A percentile compares a stretch with the other conserved stretches of the same genome.
phyloP scores from a whole-genome alignment of 2,797 vertebrate species.

The Fistularia tabacaria region DNA sequence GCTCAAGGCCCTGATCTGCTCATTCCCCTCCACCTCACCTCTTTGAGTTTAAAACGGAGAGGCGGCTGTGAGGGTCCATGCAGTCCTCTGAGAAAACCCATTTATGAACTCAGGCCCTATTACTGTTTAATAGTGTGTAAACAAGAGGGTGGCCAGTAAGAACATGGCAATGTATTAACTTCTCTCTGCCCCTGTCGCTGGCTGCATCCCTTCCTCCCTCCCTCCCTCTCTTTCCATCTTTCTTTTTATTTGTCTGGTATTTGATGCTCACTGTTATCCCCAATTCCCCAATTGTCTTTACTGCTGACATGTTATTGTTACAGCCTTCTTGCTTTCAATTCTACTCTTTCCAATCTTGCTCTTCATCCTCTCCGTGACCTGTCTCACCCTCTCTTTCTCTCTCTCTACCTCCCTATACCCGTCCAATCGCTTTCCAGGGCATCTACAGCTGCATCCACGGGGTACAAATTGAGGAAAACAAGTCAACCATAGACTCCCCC shows the following conservation, averaged over 20 bases:
- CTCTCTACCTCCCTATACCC: slow-evolving; percentile 3
- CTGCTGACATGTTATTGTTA: slow-evolving; percentile 24
- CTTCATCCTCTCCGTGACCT: slow-evolving; percentile 11
- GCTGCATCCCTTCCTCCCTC: slow-evolving; percentile 14
- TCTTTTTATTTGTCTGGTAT: slow-evolving; percentile 27
- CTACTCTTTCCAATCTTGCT: slow-evolving; percentile 10
- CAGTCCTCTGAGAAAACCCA: slow-evolving; percentile 41
- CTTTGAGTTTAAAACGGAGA: slow-evolving; percentile 20
- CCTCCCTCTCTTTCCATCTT: slow-evolving; percentile 9
- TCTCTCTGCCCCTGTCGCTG: slow-evolving; percentile 41
- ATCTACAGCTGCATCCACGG: slow-evolving; percentile 99
- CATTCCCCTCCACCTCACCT: slow-evolving; percentile 19
- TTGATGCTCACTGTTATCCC: slow-evolving; percentile 22
- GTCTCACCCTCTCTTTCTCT: slow-evolving; percentile 3
- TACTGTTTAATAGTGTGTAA: slow-evolving; percentile 66
- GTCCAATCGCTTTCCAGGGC: slow-evolving; percentile 76
- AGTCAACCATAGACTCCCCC: slow-evolving; percentile 92
- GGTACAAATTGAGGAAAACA: slow-evolving; percentile 95
- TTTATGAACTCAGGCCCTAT: slow-evolving; percentile 57
- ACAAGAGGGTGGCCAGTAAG: slow-evolving; percentile 50
- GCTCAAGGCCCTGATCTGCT: slow-evolving; percentile 47
- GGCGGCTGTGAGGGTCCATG: slow-evolving; percentile 26
- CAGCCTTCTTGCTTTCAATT: slow-evolving; percentile 21
- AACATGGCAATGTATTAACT: slow-evolving; percentile 56
- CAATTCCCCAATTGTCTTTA: slow-evolving; percentile 22